Percentiles rank a stretch among this genome's conserved stretches.
phyloP scores from a whole-genome alignment of 2,888 invertebrate species.

The Pteria penguin region DNA sequence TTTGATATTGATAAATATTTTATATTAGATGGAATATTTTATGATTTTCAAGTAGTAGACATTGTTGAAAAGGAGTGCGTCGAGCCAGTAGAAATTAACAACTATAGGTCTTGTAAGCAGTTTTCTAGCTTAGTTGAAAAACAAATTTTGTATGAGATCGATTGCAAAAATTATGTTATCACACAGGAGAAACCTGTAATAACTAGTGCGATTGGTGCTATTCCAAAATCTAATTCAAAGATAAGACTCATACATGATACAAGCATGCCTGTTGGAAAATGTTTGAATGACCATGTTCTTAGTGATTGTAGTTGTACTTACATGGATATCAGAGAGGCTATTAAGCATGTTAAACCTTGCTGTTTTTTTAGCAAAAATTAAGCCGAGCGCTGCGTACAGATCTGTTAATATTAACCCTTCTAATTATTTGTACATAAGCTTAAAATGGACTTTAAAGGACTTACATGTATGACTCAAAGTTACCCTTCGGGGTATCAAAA shows the following conservation, averaged over 20 bases:
- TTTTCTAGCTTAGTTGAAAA: constrained; percentile 6
- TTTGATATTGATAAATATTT: constrained; percentile 6
- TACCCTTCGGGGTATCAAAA: constrained; percentile 12
- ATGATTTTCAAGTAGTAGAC: constrained; percentile 28
- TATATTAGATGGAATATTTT: constrained; percentile 15
- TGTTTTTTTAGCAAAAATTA: constrained; percentile 5
- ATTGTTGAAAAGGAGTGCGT: background rate
- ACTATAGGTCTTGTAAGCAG: constrained; percentile 26
- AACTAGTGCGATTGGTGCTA: constrained; percentile 14
- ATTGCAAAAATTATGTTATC: background rate
- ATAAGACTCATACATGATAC: constrained; percentile 35
- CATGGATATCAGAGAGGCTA: constrained; percentile 27
- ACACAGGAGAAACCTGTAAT: constrained; percentile 3
- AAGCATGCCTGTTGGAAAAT: background rate
- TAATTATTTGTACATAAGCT: background rate
- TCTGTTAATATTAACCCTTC: constrained; percentile 9
- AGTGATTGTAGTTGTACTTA: constrained; percentile 23
- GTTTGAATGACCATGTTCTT: constrained; percentile 16
- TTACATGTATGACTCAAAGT: constrained; percentile 14
- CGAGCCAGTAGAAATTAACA: background rate
- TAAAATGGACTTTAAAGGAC: background rate
- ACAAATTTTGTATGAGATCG: constrained; percentile 12
- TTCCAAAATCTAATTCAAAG: constrained; percentile 17
- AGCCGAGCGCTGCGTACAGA: background rate
- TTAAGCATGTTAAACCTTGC: background rate